phyloP scores from a whole-genome alignment of 2,888 invertebrate species.

The Eupithecia insigniata region DNA sequence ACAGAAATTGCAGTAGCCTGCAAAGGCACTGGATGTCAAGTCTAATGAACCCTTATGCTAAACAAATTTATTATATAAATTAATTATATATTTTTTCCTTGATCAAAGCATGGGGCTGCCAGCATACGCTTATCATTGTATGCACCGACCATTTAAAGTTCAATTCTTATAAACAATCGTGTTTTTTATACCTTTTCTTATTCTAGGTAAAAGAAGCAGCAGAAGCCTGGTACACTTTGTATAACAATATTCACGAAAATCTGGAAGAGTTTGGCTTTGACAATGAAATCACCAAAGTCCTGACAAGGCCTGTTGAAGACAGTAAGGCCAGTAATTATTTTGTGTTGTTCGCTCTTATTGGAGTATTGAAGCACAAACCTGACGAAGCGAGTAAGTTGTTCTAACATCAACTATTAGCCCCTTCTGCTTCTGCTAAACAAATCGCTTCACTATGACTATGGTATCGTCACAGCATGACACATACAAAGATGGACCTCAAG shows the following conservation, averaged over 20 bases:
- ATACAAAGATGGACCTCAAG: no score
- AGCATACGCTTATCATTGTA: no score
- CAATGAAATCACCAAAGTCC: constrained; percentile 43
- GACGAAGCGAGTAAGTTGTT: constrained; percentile 53
- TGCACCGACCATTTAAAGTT: background rate
- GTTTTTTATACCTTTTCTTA: background rate
- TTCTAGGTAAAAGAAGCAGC: constrained; percentile 55
- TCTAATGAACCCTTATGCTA: no score
- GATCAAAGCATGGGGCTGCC: no score
- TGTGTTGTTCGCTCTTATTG: constrained; percentile 52
- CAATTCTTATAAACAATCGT: background rate
- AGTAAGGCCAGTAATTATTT: constrained; percentile 44
- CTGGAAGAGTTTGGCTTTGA: constrained; percentile 42
- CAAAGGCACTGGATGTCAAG: no score
- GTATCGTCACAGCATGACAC: background rate
- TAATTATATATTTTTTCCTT: no score
- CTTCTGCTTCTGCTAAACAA: background rate
- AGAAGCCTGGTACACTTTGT: constrained; percentile 59
- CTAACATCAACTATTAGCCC: background rate
- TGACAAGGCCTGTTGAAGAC: constrained; percentile 27
- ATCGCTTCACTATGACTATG: background rate
- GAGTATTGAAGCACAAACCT: constrained; percentile 55
- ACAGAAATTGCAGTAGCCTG: no score
- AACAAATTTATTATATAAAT: no score
- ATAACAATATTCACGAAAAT: constrained; percentile 46